A percentile compares a stretch with the other conserved stretches of the same genome.
These are phyloP conservation scores for Oasisia sp. DNA, from an alignment of 2,888 invertebrate species.

Conservation along the genomic window DNA sequence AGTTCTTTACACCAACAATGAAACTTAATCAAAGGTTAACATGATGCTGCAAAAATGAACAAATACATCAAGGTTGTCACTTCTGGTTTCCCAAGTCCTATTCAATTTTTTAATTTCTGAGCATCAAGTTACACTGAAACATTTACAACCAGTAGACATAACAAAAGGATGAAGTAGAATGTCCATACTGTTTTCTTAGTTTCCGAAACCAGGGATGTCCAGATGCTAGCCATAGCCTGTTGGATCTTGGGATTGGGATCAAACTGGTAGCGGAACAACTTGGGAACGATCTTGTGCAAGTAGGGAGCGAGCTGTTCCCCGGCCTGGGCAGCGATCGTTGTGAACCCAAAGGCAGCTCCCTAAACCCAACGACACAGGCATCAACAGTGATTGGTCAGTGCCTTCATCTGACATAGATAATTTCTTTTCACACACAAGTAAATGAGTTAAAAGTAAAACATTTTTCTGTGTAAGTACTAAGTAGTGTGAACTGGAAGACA, in stretches of 20 bases:
- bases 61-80: neutral
- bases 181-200: constrained; percentile 81
- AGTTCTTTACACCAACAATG: neutral
- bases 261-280: constrained; percentile 87
- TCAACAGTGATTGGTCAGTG: too few relatives aligned
- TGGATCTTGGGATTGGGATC: constrained; percentile 93
- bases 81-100: neutral
- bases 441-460: too few relatives aligned
- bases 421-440: too few relatives aligned
- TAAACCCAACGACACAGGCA: constrained; percentile 43
- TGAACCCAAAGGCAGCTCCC: constrained; percentile 93
- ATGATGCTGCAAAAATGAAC: neutral
- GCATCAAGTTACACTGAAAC: neutral
- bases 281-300: constrained; percentile 86
- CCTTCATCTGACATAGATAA: too few relatives aligned
- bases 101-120: neutral
- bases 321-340: constrained; percentile 84
- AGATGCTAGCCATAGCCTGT: constrained; percentile 92
- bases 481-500: too few relatives aligned
- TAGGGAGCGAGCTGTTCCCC: constrained; percentile 84
- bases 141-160: neutral
- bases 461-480: too few relatives aligned
- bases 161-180: neutral
- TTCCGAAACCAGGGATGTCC: constrained; percentile 89
- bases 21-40: neutral